phyloP scores from a whole-genome alignment of 2,797 vertebrate species.

The Myotis planiceps region DNA sequence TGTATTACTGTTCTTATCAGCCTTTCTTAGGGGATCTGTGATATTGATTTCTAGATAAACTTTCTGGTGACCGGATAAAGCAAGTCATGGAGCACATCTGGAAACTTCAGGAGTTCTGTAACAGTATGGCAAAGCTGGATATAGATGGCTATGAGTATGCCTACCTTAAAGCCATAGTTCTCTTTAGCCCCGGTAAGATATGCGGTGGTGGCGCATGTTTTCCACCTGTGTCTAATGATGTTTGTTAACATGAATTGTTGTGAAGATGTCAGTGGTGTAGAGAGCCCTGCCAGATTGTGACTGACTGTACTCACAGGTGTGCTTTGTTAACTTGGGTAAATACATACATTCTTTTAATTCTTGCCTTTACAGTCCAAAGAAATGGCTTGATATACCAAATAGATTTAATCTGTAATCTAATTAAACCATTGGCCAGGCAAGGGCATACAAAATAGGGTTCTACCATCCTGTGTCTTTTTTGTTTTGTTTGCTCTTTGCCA shows the following conservation, averaged over 20 bases:
- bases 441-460: not conserved
- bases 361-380: not conserved
- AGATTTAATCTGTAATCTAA: not conserved
- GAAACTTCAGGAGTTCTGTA: constrained; percentile 99
- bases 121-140: constrained; percentile 97
- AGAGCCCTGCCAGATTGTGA: not conserved
- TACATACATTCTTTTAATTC: not conserved
- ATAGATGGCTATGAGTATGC: constrained; percentile 98
- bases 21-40: constrained; percentile 68
- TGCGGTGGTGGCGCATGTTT: constrained; percentile 53
- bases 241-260: not conserved
- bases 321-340: not conserved
- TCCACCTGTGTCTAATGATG: not conserved
- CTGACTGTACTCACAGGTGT: not conserved
- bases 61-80: constrained; percentile 96
- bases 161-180: constrained; percentile 98
- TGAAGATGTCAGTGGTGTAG: not conserved
- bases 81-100: constrained; percentile 99
- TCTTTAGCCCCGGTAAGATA: constrained; percentile 97
- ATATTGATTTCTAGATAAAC: constrained; percentile 92
- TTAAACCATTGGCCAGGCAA: not conserved
- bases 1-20: not conserved
- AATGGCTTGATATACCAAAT: not conserved
- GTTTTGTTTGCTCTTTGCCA: not conserved
- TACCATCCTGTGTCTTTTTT: not conserved